Conservation (phyloP, 2,888 invertebrate species). For the Andrena camellia region DNA sequence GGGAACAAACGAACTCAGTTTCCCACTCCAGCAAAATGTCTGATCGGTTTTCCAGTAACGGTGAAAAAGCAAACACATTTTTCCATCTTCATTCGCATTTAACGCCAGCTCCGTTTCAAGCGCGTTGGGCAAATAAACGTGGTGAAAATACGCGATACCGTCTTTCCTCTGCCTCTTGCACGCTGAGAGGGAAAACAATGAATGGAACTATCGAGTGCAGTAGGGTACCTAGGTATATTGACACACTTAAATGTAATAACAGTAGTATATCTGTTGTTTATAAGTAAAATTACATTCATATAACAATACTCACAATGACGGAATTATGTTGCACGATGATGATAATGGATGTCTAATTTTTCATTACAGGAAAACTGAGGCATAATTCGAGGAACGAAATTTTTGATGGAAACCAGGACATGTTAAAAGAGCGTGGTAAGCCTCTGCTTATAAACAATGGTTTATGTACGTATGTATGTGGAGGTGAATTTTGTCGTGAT, state of each 20-base stretch:
- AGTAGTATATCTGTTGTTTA: neutral
- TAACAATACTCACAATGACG: neutral
- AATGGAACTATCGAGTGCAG: neutral
- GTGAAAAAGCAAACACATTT: constrained; percentile 26
- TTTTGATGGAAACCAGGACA: constrained; percentile 82
- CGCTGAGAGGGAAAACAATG: neutral
- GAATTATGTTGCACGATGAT: neutral
- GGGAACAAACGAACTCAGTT: constrained; percentile 54
- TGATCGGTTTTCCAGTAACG: constrained; percentile 43
- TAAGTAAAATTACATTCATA: neutral
- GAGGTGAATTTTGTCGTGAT: too few species aligned
- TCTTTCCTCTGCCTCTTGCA: neutral
- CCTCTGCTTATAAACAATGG: constrained; percentile 10
- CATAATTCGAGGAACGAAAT: constrained; percentile 81
- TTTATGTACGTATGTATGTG: too few species aligned
- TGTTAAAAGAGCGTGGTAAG: constrained; percentile 82
- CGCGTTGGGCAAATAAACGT: constrained; percentile 11
- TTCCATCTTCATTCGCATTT: constrained; percentile 43
- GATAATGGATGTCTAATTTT: neutral
- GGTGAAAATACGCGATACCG: neutral
- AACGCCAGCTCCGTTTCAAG: constrained; percentile 26
- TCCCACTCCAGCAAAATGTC: constrained; percentile 36
- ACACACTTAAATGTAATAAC: neutral
- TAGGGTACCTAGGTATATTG: neutral
- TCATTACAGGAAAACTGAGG: constrained; percentile 81